Evolutionary conservation across 2,888 invertebrate genomes (phyloP).

Genomic region (Dryobotodes eremita): DNA sequence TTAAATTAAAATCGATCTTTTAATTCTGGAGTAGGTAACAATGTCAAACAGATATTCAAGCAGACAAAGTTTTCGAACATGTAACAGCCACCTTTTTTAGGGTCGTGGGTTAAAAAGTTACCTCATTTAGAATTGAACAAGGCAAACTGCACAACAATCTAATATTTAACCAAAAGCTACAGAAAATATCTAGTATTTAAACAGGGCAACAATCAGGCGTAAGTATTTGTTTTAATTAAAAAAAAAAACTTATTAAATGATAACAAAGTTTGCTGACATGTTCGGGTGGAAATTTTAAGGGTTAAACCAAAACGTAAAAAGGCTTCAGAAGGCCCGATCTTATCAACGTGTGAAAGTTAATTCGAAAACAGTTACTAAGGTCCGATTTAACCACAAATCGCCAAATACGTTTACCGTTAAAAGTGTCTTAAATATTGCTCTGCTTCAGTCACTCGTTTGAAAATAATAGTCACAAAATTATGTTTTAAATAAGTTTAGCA

Average conservation of each 20-base stretch:
- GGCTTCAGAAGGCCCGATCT: not conserved
- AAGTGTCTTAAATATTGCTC: too few relatives aligned
- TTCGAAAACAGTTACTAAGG: not conserved
- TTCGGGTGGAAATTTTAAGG: slow-evolving; percentile 19
- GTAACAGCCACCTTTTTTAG: not conserved
- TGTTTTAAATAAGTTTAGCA: too few relatives aligned
- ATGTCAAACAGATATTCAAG: too few relatives aligned
- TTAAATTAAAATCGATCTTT: too few relatives aligned
- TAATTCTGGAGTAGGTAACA: too few relatives aligned
- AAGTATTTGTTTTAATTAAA: slow-evolving; percentile 26
- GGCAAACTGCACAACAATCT: not conserved
- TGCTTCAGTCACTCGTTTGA: too few relatives aligned
- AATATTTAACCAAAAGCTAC: not conserved
- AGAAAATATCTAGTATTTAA: slow-evolving; percentile 21
- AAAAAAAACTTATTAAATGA: slow-evolving; percentile 53
- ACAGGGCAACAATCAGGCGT: slow-evolving; percentile 1
- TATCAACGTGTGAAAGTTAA: not conserved
- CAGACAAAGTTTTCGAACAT: not conserved
- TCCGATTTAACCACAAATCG: too few relatives aligned
- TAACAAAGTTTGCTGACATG: slow-evolving; percentile 43
- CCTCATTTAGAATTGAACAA: not conserved
- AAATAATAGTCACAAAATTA: too few relatives aligned
- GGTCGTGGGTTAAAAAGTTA: not conserved
- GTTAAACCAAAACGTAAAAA: not conserved
- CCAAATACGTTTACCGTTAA: too few relatives aligned